Base-by-base conservation (phyloP, 2,113 vertebrate genomes). In the Orientallactaga bullata region DNA sequence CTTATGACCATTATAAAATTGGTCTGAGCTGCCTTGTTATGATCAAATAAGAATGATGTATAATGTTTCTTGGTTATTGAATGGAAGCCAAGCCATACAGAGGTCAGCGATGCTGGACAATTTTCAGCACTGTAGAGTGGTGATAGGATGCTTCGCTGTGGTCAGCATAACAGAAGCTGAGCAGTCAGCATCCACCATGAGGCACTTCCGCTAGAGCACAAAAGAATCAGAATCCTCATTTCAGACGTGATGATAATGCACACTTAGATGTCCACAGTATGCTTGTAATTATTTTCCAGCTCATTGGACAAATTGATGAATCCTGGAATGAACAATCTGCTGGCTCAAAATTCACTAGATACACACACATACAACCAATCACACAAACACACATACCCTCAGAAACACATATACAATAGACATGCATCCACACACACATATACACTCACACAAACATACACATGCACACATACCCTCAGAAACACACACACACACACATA, bases 1-100 rank as follows among this genome's bases (percentile, higher is more conserved):
- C 93, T 97, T 97, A 95, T 92, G 93, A 47, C 90, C 90, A 96
- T 96, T 96, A 94, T 96, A 96, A 97, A 97, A 96, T 32, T 86
- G 58, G 76, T 69, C 82, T 93, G 60, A 94, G 72, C 71, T 91
- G 83, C 71, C 78, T 93, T 69, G 55, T 90, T 94, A 90, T 95
- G 95, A 92, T 93, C 90, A 96, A 96, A 97, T 95, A 92, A 96
- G 94, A 93, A 97, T 93, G 88, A 95, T 95, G 90, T 96, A 91
- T 96, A 96, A 93, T 96, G 83, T 94, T 96, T 96, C 94, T 71
- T 84, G 35, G 85, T 42, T 94, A 95, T 85, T 96, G 88, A 96
- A 80, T 94, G 77, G 88, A 94, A 88, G 51, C 93, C 89, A 84
- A 80, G 88, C 42, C 61, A 76, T 92, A 93, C 69, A 94, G 96